Base-by-base conservation (phyloP, 2,797 vertebrate species). In the Pygocentrus nattereri region DNA sequence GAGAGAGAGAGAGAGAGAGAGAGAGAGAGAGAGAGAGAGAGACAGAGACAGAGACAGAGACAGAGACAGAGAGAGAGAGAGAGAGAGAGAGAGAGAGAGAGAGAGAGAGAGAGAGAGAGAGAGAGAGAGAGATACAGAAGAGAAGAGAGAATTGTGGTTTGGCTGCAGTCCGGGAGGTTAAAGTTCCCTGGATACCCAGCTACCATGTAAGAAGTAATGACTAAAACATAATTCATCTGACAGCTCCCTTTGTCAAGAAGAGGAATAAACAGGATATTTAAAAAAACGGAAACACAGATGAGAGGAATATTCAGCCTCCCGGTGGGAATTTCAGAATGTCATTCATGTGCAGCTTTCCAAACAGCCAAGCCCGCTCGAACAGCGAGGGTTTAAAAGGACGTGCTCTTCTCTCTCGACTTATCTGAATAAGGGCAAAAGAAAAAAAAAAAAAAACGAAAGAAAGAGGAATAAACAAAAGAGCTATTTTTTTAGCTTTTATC, bases 251-350 rank as follows among this genome's bases (percentile, higher is more conserved):
- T 72, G 70, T 52, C 47, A 47, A 23, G 58, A 16, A 62, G 41
- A 62, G 12, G 49, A 34, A 68, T 30, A 76, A 71, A 76, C 65
- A 76, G 47, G 73, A 84, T 49, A 50, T 59, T 3, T 16, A 3
- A 74, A 64, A 74, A 23, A 49, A 69, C 44, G 8, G 31, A 25
- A 76, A 4, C 11, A 23, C 4, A 27, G 23, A n/a, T 31, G 15
- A 58, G 10, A 49, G 13, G 23, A 65, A 27, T 38, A 67, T 50
- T 56, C 15, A 76, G 6, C 25, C 47, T 73, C 84, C 84, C 76
- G 18, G 10, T 69, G 80, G 74, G 83, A 80, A 79, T 83, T 80
- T 64, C 23, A 49, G 85, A 88, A 88, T 75, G 67, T 25, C 58
- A 76, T 84, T 83, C 71, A 85, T 73, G 72, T 82, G 70, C 2